phyloP scores from a whole-genome alignment of 2,888 invertebrate genomes.

The Eristalinus aeneus region DNA sequence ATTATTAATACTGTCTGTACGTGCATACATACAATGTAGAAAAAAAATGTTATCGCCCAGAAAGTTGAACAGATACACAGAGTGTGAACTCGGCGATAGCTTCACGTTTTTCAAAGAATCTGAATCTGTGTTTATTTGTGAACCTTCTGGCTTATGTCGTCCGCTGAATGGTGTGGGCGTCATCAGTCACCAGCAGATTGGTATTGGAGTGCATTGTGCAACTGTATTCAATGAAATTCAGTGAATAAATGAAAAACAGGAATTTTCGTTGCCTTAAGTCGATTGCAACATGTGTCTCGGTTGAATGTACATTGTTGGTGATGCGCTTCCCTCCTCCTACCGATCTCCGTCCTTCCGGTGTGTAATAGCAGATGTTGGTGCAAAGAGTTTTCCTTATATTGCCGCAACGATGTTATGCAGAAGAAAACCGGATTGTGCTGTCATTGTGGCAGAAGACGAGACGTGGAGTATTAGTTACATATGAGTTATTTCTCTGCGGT shows the following conservation, averaged over 20 bases:
- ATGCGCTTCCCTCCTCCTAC: neutral
- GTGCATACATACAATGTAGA: neutral
- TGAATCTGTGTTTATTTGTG: constrained; percentile 21
- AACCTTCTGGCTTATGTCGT: neutral
- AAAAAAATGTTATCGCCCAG: neutral
- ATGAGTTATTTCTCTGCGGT: constrained; percentile 33
- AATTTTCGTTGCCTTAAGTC: constrained; percentile 3
- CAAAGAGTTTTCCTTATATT: constrained; percentile 13
- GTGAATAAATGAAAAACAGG: constrained; percentile 13
- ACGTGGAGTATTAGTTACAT: constrained; percentile 17
- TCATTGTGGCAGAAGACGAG: constrained; percentile 31
- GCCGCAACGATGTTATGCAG: constrained; percentile 41
- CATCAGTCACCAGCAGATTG: neutral
- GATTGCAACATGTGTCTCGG: constrained; percentile 56
- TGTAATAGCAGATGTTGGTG: constrained; percentile 40
- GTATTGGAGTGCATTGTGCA: constrained; percentile 11
- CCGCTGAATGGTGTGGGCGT: constrained; percentile 32
- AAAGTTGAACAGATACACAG: constrained; percentile 6
- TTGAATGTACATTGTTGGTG: constrained; percentile 40
- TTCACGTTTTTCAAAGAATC: constrained; percentile 8
- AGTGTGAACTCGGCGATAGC: neutral
- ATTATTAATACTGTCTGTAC: constrained; percentile 35
- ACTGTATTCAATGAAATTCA: constrained; percentile 6
- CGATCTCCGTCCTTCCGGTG: neutral
- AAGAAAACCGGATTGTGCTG: constrained; percentile 61